These are phyloP conservation scores for Lepidochrysops patricia DNA, from an alignment of 2,888 invertebrate genomes.

Conservation along the genomic window DNA sequence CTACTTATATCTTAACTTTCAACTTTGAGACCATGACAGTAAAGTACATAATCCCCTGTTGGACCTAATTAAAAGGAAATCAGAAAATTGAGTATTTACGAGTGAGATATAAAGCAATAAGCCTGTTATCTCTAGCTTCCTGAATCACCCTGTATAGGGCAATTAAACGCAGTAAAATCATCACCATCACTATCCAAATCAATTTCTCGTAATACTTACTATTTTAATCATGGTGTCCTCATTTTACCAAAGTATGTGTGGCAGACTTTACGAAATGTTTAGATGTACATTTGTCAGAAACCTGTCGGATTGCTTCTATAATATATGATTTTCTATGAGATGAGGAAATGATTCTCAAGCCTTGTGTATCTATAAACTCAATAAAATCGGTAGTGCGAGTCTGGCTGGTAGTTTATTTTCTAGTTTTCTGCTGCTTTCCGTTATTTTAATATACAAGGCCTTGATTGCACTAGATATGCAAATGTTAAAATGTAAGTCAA, in stretches of 20 bases:
- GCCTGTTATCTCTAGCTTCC: background rate
- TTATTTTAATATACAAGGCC: background rate
- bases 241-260: too few relatives aligned
- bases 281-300: background rate
- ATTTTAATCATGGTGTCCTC: too few relatives aligned
- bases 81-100: constrained; percentile 8
- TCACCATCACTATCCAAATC: background rate
- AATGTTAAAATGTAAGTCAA: background rate
- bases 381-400: background rate
- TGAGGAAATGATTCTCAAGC: background rate
- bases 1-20: constrained; percentile 3
- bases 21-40: background rate
- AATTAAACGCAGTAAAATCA: background rate
- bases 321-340: too few relatives aligned
- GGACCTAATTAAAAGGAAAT: background rate
- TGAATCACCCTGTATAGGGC: background rate
- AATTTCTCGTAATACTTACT: too few relatives aligned
- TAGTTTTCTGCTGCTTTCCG: background rate
- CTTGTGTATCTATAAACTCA: background rate
- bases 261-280: too few relatives aligned
- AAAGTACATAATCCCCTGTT: constrained; percentile 7
- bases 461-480: constrained; percentile 2
- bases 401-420: background rate
- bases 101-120: background rate
- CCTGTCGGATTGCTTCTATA: too few relatives aligned